Percentiles rank a stretch among this genome's conserved stretches.
These are phyloP conservation scores for Oceanites oceanicus DNA, from an alignment of 2,113 vertebrate genomes.

Conservation along the genomic window DNA sequence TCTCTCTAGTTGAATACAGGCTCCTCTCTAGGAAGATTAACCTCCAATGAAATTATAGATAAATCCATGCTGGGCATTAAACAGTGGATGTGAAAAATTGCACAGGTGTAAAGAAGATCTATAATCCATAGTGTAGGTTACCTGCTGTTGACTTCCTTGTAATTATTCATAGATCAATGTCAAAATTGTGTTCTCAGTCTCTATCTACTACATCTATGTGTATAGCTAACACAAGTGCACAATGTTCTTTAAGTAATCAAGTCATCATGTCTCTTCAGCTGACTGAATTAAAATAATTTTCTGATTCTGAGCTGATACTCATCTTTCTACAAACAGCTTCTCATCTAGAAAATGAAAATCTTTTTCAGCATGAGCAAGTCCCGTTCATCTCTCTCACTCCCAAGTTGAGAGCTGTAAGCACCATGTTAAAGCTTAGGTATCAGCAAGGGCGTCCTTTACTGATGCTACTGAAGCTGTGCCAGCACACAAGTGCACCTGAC, in stretches of 20 bases:
- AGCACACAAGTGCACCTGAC: fast-evolving
- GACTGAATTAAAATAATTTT: background rate
- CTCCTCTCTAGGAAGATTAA: background rate
- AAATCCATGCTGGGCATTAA: background rate
- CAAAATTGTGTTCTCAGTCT: background rate
- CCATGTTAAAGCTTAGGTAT: background rate
- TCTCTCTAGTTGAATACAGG: background rate
- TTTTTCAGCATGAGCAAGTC: background rate
- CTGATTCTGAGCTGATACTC: background rate
- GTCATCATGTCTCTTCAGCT: background rate
- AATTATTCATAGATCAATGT: background rate
- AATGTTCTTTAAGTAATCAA: background rate
- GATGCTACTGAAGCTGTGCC: background rate
- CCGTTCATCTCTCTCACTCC: background rate
- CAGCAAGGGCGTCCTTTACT: background rate
- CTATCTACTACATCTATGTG: too few relatives aligned
- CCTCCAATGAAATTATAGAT: background rate
- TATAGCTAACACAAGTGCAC: background rate
- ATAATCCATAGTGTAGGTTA: background rate
- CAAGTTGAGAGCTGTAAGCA: background rate
- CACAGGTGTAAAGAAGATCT: background rate
- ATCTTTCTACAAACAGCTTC: background rate
- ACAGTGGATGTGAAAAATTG: background rate
- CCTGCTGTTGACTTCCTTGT: background rate
- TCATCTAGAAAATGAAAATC: background rate